phyloP scores from a whole-genome alignment of 2,888 invertebrate species.

The Pimpla rufipes region DNA sequence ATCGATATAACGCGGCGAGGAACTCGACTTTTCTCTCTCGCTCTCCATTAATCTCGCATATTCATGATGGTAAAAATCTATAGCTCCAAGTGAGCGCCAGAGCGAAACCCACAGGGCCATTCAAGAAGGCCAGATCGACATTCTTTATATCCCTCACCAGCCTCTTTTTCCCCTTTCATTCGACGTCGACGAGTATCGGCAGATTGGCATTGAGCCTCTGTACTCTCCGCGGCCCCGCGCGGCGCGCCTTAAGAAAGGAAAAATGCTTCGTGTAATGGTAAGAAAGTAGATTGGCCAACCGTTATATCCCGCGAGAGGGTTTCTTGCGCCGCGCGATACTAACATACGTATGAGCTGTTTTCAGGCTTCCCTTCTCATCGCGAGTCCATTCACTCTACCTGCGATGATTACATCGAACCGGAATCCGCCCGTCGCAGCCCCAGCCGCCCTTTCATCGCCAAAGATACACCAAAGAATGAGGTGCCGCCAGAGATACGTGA shows the following conservation, averaged over 20 bases:
- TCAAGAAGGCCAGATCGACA: slow-evolving; percentile 38
- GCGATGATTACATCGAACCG: slow-evolving; percentile 30
- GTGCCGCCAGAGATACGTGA: slow-evolving; percentile 1
- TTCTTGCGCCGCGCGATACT: slow-evolving; percentile 6
- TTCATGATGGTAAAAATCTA: slow-evolving; percentile 58
- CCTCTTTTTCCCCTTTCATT: slow-evolving; percentile 22
- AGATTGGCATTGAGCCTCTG: slow-evolving; percentile 64
- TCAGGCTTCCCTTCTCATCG: slow-evolving; percentile 9
- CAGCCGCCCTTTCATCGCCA: slow-evolving; percentile 14
- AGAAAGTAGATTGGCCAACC: slow-evolving; percentile 48
- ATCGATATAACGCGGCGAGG: slow-evolving; percentile 44
- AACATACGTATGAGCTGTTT: not conserved
- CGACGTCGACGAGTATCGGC: slow-evolving; percentile 55
- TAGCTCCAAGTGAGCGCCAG: slow-evolving; percentile 31
- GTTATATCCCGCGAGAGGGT: slow-evolving; percentile 15
- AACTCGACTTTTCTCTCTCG: slow-evolving; percentile 9
- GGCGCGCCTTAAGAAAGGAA: slow-evolving; percentile 54
- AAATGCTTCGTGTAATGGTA: slow-evolving; percentile 42
- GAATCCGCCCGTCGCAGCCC: too few relatives aligned
- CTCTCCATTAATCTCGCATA: slow-evolving; percentile 62
- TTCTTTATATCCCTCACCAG: slow-evolving; percentile 37
- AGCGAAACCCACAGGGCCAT: slow-evolving; percentile 34
- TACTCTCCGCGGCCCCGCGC: slow-evolving; percentile 1
- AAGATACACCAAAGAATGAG: slow-evolving; percentile 14
- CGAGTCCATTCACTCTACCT: slow-evolving; percentile 35